A percentile compares a stretch with the other conserved stretches of the same genome.
These are phyloP conservation scores for Raja brachyura DNA, from an alignment of 2,113 vertebrate species.

Conservation along the genomic window DNA sequence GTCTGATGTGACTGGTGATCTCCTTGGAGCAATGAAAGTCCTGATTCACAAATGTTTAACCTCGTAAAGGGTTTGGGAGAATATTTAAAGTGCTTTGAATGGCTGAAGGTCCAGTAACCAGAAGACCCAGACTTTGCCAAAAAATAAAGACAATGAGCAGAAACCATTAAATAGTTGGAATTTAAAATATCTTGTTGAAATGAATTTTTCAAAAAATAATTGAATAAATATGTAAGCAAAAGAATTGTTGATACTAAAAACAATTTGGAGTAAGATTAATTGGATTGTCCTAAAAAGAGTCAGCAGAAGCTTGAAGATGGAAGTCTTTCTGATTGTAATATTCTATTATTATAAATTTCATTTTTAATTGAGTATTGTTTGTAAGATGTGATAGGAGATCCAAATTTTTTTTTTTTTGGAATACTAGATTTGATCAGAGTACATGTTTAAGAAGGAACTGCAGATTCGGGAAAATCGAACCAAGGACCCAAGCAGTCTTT, in stretches of 20 bases:
- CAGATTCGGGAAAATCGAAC: too few species aligned
- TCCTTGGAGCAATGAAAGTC: not conserved
- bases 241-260: not conserved
- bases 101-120: not conserved
- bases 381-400: not conserved
- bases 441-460: too few species aligned
- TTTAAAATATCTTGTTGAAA: not conserved
- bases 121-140: not conserved
- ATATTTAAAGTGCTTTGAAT: not conserved
- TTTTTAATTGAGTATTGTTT: too few species aligned
- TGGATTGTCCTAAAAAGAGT: not conserved
- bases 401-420: not conserved
- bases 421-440: not conserved
- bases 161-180: not conserved
- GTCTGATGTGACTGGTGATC: not conserved
- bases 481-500: too few species aligned
- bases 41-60: not conserved
- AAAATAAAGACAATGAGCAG: not conserved
- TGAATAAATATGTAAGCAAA: not conserved
- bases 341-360: not conserved
- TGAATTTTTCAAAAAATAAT: not conserved
- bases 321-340: not conserved
- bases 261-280: not conserved
- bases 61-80: not conserved
- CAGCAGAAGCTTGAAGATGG: not conserved